These are phyloP conservation scores for Odontamblyopus lacepedii DNA, from an alignment of 2,797 vertebrate genomes.

Conservation along the genomic window DNA sequence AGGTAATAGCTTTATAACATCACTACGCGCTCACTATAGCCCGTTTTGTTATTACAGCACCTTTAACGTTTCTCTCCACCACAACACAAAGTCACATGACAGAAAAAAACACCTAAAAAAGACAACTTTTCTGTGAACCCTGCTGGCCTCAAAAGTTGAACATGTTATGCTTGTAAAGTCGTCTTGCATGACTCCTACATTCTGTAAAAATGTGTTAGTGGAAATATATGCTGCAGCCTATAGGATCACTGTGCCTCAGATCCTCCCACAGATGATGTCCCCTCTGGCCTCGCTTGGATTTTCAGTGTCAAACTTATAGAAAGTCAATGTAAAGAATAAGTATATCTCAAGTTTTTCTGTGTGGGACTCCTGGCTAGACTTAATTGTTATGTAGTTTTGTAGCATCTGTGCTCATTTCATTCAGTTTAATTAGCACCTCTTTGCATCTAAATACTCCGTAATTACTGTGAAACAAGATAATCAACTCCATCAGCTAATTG, in stretches of 20 bases:
- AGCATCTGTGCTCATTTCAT: slow-evolving; percentile 2
- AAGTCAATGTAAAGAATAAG: slow-evolving; percentile 37
- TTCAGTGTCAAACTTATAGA: slow-evolving; percentile 21
- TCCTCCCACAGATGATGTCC: slow-evolving; percentile 6
- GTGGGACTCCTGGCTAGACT: slow-evolving; percentile 20
- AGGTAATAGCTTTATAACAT: too few species aligned
- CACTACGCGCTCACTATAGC: too few species aligned
- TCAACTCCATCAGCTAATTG: background rate
- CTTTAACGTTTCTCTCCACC: background rate
- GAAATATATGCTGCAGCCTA: background rate
- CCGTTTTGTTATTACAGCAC: too few species aligned
- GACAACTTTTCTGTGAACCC: background rate
- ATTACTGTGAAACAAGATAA: slow-evolving; percentile 4
- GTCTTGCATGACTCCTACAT: background rate
- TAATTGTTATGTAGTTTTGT: slow-evolving; percentile 29
- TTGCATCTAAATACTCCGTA: slow-evolving; percentile 13
- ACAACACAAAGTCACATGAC: background rate
- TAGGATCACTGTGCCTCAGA: slow-evolving; percentile 24
- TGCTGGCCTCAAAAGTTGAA: background rate
- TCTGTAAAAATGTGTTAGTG: background rate
- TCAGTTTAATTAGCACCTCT: background rate
- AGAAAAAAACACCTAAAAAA: background rate
- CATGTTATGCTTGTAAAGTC: background rate
- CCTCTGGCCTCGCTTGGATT: slow-evolving; percentile 42
- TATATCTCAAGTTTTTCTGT: slow-evolving; percentile 4